Base-by-base conservation (phyloP, 2,797 vertebrate genomes). In the Cuculus canorus region DNA sequence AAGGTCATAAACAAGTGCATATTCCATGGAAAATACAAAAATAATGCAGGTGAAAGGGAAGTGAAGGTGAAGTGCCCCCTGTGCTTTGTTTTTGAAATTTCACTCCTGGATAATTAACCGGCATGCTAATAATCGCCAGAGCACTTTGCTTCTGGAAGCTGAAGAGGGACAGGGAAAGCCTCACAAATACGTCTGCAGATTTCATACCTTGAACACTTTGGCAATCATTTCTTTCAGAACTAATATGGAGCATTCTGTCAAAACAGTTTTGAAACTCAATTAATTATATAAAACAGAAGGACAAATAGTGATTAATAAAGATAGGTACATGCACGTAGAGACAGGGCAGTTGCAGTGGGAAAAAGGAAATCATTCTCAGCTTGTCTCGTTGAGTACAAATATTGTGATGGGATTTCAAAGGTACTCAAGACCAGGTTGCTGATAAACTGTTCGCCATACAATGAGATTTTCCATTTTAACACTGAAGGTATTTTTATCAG, bases 41-140 rank as follows among this genome's bases (percentile, higher is more conserved):
- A 15, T 12, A 12, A 14, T 9, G 17, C 7, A 11, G 18, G 11
- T 19, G 18, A 35, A 48, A 57, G 11, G 22, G 56, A 72, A 39
- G 33, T 6, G 24, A 23, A 24, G 10, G 27, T 4, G 27, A 77
- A 53, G 15, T 1, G 0, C 11, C 54, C 28, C 11, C 4, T 6
- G 10, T 17, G 18, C 6, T 45, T 70, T 33, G 21, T 12, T 52
- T 78, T 59, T 9, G 27, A 56, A 56, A 47, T 48, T 9, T n/a
- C 41, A n/a, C 47, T 45, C 17, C 39, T 24, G 13, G 24, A 48
- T 82, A 73, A 41, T 22, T 15, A 28, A 28, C 12, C 16, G 15
- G 9, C 17, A 3, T 2, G 9, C 12, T 28, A 35, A 32, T 7
- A 17, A 15, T 22, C 32, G 54, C 12, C 17, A 11, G 37, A n/a